A percentile compares a stretch with the other conserved stretches of the same genome.
These are phyloP conservation scores for Pitangus sulphuratus DNA, from an alignment of 2,797 vertebrate species.

Conservation along the genomic window DNA sequence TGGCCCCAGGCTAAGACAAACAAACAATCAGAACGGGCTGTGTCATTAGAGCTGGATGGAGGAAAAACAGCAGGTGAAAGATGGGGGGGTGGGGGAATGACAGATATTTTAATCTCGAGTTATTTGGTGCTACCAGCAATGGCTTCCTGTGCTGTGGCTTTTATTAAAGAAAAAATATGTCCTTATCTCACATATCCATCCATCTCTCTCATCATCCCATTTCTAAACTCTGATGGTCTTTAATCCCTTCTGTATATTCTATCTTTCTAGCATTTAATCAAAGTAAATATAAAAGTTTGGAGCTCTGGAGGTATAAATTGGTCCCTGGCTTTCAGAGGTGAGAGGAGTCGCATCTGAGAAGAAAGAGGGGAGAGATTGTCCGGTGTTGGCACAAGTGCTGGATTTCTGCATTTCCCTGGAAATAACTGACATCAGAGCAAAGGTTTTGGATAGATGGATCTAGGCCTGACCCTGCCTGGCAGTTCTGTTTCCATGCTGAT, in stretches of 20 bases:
- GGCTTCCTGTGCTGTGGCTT: background rate
- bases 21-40: conserved; percentile 29
- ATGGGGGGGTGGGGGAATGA: background rate
- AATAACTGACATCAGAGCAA: background rate
- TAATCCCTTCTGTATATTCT: background rate
- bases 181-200: background rate
- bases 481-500: rapidly evolving
- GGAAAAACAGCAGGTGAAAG: conserved; percentile 53
- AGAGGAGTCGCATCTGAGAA: background rate
- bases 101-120: conserved; percentile 43
- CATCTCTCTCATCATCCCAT: background rate
- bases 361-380: background rate
- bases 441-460: background rate
- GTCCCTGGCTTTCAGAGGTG: background rate
- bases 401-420: background rate
- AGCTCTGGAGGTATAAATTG: background rate
- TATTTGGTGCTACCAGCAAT: conserved; percentile 29
- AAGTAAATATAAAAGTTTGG: background rate
- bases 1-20: conserved; percentile 63
- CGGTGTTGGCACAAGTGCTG: background rate
- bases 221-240: background rate
- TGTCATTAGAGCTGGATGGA: conserved; percentile 1
- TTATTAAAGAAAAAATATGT: background rate
- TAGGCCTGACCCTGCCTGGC: background rate
- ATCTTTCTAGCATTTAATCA: background rate